Conservation (phyloP, 2,888 invertebrate genomes). For the Hedychridium roseum region DNA sequence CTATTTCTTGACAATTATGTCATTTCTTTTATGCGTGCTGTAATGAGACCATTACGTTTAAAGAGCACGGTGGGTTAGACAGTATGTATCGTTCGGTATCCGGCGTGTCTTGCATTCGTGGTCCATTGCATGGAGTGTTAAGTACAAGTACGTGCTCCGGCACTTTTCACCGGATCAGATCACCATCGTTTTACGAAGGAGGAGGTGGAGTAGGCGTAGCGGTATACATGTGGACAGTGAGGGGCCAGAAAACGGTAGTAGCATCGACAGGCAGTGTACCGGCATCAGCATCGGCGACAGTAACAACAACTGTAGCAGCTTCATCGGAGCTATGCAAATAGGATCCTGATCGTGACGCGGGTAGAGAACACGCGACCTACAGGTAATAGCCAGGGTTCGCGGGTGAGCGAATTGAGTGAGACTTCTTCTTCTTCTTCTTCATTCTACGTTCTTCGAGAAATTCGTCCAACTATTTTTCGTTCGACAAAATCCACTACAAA, state of each 20-base stretch:
- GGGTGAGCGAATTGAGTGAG: conserved; percentile 42
- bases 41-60: too few species aligned
- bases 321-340: conserved; percentile 62
- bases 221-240: conserved; percentile 9
- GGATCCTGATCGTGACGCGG: conserved; percentile 61
- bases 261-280: conserved; percentile 25
- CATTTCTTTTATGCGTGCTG: too few species aligned
- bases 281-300: conserved; percentile 4
- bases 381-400: conserved; percentile 42
- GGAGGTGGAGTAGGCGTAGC: not conserved
- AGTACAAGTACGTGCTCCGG: conserved; percentile 8
- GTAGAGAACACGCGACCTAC: conserved; percentile 55
- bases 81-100: too few species aligned
- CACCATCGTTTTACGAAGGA: conserved; percentile 5
- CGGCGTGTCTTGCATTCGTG: too few species aligned
- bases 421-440: conserved; percentile 29
- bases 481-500: too few species aligned
- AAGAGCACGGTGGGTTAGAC: too few species aligned
- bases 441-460: too few species aligned
- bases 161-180: conserved; percentile 10
- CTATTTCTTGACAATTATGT: too few species aligned
- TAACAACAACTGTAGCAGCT: conserved; percentile 45
- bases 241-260: conserved; percentile 11
- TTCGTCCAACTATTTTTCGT: too few species aligned
- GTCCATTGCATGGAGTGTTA: conserved; percentile 1